These are phyloP conservation scores for Pangasius larnaudii DNA, from an alignment of 2,797 vertebrate genomes.

Conservation along the genomic window DNA sequence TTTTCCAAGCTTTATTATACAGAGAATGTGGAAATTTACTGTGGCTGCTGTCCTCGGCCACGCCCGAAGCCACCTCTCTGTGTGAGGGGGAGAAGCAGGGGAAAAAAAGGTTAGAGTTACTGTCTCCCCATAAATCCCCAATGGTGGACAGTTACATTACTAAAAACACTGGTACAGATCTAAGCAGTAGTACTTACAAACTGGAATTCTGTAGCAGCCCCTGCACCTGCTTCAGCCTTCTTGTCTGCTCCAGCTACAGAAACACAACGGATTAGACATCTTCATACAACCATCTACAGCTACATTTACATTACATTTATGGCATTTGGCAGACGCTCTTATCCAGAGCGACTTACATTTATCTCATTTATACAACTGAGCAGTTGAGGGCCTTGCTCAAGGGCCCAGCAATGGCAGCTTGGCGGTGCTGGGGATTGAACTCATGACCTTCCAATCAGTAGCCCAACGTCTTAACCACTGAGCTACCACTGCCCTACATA, in stretches of 20 bases:
- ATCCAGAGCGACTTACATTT: too few species aligned
- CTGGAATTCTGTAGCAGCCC: slow-evolving; percentile 97
- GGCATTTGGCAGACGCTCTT: too few species aligned
- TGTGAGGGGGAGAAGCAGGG: slow-evolving; percentile 52
- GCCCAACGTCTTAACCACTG: too few species aligned
- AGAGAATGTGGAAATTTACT: slow-evolving; percentile 84
- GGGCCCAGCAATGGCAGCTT: too few species aligned
- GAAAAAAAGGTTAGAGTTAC: not conserved
- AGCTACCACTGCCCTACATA: too few species aligned
- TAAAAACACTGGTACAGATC: not conserved
- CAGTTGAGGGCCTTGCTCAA: too few species aligned
- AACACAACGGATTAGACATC: not conserved
- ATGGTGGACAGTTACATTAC: not conserved
- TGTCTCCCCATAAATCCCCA: not conserved
- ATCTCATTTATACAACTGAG: too few species aligned
- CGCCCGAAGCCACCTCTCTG: slow-evolving; percentile 98
- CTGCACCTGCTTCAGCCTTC: slow-evolving; percentile 97
- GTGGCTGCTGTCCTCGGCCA: slow-evolving; percentile 95
- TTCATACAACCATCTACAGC: not conserved
- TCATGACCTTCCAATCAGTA: too few species aligned
- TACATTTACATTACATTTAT: too few species aligned
- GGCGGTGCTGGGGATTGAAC: too few species aligned
- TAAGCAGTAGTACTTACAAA: slow-evolving; percentile 87
- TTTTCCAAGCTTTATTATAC: slow-evolving; percentile 88
- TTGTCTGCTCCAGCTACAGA: slow-evolving; percentile 92